Evolutionary conservation across 2,797 vertebrate species (phyloP).

Genomic region (Squalus acanthias): DNA sequence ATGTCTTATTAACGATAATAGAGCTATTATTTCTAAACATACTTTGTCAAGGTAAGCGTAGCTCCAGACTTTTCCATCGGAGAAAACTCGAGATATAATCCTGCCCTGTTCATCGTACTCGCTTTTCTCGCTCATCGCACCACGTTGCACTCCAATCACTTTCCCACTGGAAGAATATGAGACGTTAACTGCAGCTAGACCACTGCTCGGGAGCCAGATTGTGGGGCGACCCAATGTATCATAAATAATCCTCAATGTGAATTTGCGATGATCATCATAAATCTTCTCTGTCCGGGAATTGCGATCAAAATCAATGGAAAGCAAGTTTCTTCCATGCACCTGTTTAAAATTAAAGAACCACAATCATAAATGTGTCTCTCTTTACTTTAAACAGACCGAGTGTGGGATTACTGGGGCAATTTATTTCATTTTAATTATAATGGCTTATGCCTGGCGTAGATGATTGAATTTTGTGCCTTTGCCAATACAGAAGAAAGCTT

Average conservation of each 20-base stretch:
- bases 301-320: conserved; percentile 95
- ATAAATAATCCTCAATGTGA: conserved; percentile 92
- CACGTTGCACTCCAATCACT: conserved; percentile 86
- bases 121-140: conserved; percentile 92
- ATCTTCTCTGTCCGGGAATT: conserved; percentile 98
- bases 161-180: conserved; percentile 87
- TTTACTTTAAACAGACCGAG: background rate
- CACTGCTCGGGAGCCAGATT: conserved; percentile 96
- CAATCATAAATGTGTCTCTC: conserved; percentile 10
- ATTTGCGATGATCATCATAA: conserved; percentile 96
- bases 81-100: conserved; percentile 83
- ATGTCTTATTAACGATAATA: background rate
- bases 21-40: conserved; percentile 46
- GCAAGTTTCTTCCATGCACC: conserved; percentile 91
- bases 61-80: conserved; percentile 96
- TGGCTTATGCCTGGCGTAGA: conserved; percentile 9
- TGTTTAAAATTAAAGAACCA: conserved; percentile 47
- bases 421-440: conserved; percentile 37
- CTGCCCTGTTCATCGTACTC: conserved; percentile 89
- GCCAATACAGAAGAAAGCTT: conserved; percentile 34
- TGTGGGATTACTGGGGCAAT: background rate
- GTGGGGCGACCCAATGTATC: conserved; percentile 92
- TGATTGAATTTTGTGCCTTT: conserved; percentile 35
- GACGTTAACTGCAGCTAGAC: conserved; percentile 90
- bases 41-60: conserved; percentile 97